A percentile compares a stretch with the other conserved stretches of the same genome.
phyloP scores from a whole-genome alignment of 1,140 invertebrate genomes.

The Papilio polyxenes region DNA sequence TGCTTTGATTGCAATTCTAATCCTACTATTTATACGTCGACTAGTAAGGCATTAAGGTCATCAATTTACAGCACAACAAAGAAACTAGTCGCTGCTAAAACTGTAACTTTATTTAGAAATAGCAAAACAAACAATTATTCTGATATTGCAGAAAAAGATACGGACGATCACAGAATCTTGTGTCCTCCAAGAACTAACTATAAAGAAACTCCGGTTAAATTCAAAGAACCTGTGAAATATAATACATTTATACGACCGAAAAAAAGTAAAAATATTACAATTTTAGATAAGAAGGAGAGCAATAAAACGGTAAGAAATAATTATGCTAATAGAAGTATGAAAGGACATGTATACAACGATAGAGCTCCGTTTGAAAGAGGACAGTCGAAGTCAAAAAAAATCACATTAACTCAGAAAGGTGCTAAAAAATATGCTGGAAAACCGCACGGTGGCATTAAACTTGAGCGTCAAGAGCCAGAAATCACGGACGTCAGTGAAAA shows the following conservation, averaged over 20 bases:
- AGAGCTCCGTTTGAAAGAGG: conserved; percentile 23
- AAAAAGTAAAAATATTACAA: conserved; percentile 6
- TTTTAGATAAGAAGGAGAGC: conserved; percentile 22
- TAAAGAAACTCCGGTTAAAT: neutral
- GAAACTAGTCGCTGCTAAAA: conserved; percentile 34
- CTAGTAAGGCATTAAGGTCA: conserved; percentile 28
- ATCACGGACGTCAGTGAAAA: conserved; percentile 41
- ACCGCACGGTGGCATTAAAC: conserved; percentile 52
- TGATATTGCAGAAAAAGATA: conserved; percentile 7
- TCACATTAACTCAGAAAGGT: conserved; percentile 26
- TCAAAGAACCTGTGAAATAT: conserved; percentile 13
- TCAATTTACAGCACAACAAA: conserved; percentile 33
- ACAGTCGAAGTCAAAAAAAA: conserved; percentile 16
- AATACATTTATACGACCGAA: neutral
- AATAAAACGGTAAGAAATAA: conserved; percentile 12
- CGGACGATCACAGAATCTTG: neutral
- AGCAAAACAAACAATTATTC: neutral
- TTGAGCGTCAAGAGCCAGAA: conserved; percentile 51
- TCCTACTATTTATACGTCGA: conserved; percentile 13
- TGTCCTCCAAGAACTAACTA: neutral
- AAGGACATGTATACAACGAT: neutral
- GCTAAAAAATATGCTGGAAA: conserved; percentile 34
- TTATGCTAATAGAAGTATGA: neutral
- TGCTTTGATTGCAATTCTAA: conserved; percentile 23
- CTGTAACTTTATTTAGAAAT: conserved; percentile 37